Evolutionary conservation across 1,140 invertebrate genomes (phyloP), one percentile per base, ranked within the genome.

Genomic region (Parasteatoda tepidariorum): DNA sequence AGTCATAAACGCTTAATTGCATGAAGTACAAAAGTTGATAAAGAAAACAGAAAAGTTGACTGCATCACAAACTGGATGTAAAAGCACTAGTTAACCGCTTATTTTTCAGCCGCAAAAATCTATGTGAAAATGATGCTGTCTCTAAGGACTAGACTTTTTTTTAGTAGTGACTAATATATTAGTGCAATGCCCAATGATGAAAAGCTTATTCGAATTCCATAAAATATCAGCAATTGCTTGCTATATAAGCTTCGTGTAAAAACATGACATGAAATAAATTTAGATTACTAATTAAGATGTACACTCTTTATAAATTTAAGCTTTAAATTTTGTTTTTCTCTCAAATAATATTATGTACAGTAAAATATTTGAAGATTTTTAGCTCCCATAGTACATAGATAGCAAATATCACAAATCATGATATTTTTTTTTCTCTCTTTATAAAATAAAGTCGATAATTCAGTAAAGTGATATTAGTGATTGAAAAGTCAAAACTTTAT

Each of bases 71-170:
- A 82, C 67, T 26, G 57, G 68, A 24, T 71, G 13, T 41, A 38
- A 15, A 26, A 71, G 67, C 67, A 71, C 57, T 18, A 75, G 73
- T 75, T 62, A 38, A 55, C 33, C 57, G n/a, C 22, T 75, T 11
- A 38, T 70, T 67, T 64, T 59, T 61, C 30, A 9, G 31, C 55
- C 33, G 57, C 28, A 79, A 78, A 70, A 82, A 67, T 82, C 78
- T 82, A 82, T 70, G 54, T 82, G 78, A 62, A 55, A 18, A 70
- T 70, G 67, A 31, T 13, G 55, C 54, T 33, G 66, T 82, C 66
- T 15, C 78, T 82, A 70, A 82, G 66, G 78, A 82, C 78, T 81
- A 54, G 78, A 81, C 78, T 82, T 57, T 26, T 41, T 75, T 48
- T 26, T 62, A 48, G 38, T 41, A 79, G 41, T 82, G 67, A 61